Conservation (phyloP, 2,797 vertebrate species). For the Falco peregrinus region DNA sequence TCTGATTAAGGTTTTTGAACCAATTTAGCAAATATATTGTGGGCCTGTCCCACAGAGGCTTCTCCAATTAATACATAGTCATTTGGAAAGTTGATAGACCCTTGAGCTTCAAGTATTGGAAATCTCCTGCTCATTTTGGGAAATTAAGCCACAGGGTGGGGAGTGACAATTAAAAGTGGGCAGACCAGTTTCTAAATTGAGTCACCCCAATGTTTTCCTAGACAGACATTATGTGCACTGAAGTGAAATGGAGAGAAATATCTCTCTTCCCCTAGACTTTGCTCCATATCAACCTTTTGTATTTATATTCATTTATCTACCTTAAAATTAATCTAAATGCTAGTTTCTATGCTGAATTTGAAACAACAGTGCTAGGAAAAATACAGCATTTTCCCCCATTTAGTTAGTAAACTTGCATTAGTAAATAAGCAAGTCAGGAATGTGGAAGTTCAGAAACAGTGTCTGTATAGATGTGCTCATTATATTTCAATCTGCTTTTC, state of each 20-base stretch:
- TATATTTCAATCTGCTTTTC: not conserved
- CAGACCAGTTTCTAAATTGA: not conserved
- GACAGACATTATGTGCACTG: not conserved
- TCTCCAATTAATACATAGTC: not conserved
- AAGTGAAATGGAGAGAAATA: not conserved
- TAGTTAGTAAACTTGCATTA: not conserved
- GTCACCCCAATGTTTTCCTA: not conserved
- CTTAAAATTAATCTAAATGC: not conserved
- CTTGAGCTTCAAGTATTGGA: not conserved
- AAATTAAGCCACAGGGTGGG: not conserved
- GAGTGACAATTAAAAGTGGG: rapidly evolving
- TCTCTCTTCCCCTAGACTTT: not conserved
- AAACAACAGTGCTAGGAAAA: not conserved
- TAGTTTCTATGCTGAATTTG: not conserved
- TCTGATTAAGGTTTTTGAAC: not conserved
- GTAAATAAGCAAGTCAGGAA: not conserved
- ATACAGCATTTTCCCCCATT: not conserved
- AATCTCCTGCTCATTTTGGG: not conserved
- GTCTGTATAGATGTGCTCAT: not conserved
- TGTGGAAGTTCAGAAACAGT: not conserved
- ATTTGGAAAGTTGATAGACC: not conserved
- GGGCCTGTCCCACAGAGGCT: not conserved
- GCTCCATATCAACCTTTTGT: not conserved
- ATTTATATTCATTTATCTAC: not conserved
- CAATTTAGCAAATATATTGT: not conserved